Evolutionary conservation across 2,113 vertebrate genomes (phyloP).

Genomic region (Rynchops niger): DNA sequence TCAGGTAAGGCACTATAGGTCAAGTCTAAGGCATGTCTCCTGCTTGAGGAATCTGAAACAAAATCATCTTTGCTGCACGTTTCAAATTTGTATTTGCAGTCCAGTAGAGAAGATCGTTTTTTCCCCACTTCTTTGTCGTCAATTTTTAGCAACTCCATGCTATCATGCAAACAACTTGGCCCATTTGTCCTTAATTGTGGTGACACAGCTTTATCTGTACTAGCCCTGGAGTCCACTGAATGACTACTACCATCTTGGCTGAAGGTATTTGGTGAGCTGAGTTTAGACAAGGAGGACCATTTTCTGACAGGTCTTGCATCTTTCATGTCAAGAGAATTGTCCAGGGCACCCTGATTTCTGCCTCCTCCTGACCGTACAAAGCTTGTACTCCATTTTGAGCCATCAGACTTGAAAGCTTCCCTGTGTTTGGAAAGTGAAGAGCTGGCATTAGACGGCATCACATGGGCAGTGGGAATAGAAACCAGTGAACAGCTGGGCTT

Average conservation of each 20-base stretch:
- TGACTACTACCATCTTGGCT: constrained; percentile 46
- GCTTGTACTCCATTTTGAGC: constrained; percentile 76
- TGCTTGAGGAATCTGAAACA: constrained; percentile 72
- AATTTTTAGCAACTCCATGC: constrained; percentile 74
- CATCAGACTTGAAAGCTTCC: constrained; percentile 65
- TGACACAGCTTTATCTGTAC: constrained; percentile 65
- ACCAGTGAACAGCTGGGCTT: constrained; percentile 79
- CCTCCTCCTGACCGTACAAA: constrained; percentile 70
- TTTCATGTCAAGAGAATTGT: constrained; percentile 85
- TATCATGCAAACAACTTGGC: constrained; percentile 73
- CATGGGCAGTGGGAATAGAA: constrained; percentile 84
- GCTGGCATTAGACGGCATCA: constrained; percentile 83
- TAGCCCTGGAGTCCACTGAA: constrained; percentile 66
- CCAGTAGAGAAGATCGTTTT: constrained; percentile 72
- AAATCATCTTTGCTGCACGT: constrained; percentile 76
- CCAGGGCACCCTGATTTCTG: constrained; percentile 58
- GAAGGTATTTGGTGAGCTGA: constrained; percentile 72
- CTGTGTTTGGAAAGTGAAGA: constrained; percentile 75
- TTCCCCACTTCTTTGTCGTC: constrained; percentile 76
- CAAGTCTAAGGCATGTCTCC: constrained; percentile 84
- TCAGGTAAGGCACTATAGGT: constrained; percentile 87
- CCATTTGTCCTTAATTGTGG: constrained; percentile 73
- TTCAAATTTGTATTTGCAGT: constrained; percentile 81
- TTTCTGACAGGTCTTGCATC: constrained; percentile 85
- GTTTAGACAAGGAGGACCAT: constrained; percentile 91